phyloP scores from a whole-genome alignment of 2,888 invertebrate species.

The Sclerodermus sp. region DNA sequence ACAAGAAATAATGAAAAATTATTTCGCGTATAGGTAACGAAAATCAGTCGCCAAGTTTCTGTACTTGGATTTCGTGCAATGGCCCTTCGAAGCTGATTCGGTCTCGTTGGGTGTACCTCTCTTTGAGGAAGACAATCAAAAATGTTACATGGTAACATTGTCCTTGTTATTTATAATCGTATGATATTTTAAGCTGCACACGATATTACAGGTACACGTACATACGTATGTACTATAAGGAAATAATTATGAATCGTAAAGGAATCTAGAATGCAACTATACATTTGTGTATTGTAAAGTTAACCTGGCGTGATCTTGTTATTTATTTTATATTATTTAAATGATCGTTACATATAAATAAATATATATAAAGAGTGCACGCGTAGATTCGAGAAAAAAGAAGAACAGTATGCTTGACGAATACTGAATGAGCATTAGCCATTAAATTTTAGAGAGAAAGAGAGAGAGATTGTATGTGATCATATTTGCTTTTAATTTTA shows the following conservation, averaged over 20 bases:
- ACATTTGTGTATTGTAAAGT: conserved; percentile 25
- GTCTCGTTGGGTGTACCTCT: conserved; percentile 27
- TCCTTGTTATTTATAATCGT: conserved; percentile 54
- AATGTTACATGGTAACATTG: conserved; percentile 56
- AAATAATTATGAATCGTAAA: conserved; percentile 14
- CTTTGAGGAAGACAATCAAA: conserved; percentile 58
- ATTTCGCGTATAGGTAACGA: conserved; percentile 5
- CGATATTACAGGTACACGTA: conserved; percentile 26
- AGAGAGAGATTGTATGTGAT: neutral
- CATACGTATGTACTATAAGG: conserved; percentile 8
- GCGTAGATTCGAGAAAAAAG: neutral
- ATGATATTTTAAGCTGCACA: conserved; percentile 34
- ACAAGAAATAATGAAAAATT: neutral
- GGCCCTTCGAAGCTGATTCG: conserved; percentile 1
- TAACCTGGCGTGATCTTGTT: conserved; percentile 28
- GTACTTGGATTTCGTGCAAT: conserved; percentile 13
- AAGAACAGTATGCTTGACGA: neutral
- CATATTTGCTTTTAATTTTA: neutral
- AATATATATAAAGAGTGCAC: no score
- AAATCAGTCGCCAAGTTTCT: conserved; percentile 13
- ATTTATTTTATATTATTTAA: conserved; percentile 23
- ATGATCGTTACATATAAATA: no score
- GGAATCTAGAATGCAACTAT: conserved; percentile 19
- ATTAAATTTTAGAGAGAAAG: neutral
- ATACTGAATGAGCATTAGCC: neutral